phyloP scores from a whole-genome alignment of 2,113 vertebrate genomes.

The Sclerurus mexicanus region DNA sequence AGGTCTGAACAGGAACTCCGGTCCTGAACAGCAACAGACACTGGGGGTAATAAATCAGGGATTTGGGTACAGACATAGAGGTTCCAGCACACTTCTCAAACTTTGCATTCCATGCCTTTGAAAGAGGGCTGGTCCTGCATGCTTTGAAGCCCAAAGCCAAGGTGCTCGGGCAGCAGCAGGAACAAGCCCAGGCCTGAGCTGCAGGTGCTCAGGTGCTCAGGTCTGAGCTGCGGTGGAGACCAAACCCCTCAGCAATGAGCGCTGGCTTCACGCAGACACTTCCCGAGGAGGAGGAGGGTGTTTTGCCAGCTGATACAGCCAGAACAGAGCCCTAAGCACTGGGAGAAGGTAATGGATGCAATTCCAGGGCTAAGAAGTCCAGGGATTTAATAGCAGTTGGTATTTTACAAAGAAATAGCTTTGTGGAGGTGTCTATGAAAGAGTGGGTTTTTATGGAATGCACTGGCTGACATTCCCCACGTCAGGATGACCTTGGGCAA shows the following conservation, averaged over 20 bases:
- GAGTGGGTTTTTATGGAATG: not conserved
- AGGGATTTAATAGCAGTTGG: slow-evolving; percentile 27
- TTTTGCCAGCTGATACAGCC: slow-evolving; percentile 50
- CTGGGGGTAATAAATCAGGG: not conserved
- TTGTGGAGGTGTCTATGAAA: not conserved
- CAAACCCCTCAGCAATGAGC: not conserved
- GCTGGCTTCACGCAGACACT: not conserved
- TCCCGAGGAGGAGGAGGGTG: not conserved
- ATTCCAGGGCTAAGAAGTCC: slow-evolving; percentile 20
- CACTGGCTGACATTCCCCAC: not conserved
- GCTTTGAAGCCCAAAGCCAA: not conserved
- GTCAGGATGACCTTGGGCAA: not conserved
- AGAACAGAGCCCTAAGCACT: not conserved
- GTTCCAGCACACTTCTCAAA: not conserved
- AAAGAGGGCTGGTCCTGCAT: not conserved
- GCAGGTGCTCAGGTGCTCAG: not conserved
- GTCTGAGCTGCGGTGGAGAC: not conserved
- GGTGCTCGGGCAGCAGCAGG: not conserved
- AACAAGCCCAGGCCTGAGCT: slow-evolving; percentile 10
- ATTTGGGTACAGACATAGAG: not conserved
- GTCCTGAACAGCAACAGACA: not conserved
- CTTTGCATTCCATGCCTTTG: not conserved
- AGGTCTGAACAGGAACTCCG: not conserved
- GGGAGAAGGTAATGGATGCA: not conserved
- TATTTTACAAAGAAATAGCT: slow-evolving; percentile 12